Base-by-base conservation (phyloP, 2,888 invertebrate species). In the Incurvaria masculella region DNA sequence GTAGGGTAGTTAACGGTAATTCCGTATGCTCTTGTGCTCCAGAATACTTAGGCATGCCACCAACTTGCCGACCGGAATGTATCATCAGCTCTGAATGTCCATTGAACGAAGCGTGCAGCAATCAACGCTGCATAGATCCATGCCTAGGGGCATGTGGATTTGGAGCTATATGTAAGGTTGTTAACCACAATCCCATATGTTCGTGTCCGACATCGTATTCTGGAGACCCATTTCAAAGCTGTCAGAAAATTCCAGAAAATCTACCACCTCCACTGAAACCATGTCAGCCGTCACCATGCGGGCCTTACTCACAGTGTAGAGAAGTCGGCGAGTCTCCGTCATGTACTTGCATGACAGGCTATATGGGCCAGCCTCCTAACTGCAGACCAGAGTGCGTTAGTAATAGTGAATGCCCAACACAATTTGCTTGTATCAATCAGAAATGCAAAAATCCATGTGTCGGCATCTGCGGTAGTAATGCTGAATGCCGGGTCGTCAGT, bases 341-440 rank as follows among this genome's bases (percentile, higher is more conserved):
- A 1, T 92, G 92, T 60, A 87, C 87, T 27, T 92, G 92, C 57
- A 63, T 85, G 46, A 80, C 84, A 47, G 82, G 83, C 49, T 88
- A 83, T 58, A 79, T 81, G 41, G 89, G 90, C 21, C 78, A 82
- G 52, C 87, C 91, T 45, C 90, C 91, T 2, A 84, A 87, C 57
- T 91, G 91, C 58, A 79, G 84, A 55, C 90, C 90, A 1, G 91
- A 91, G 70, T 93, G 92, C 64, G 79, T 84, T 43, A 85, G 86
- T 53, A 91, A 89, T 58, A 84, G 85, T 54, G 90, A 91, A 65
- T 91, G 91, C 61, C 66, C 82, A 14, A 73, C 72, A 53, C 80
- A 84, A 55, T 69, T 87, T 53, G 86, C 90, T 2, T 92, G 91
- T 60, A 80, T 87, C 23, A 87, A 86, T 63, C 85, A 85, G 61